Percentiles rank a stretch among this genome's conserved stretches.
Evolutionary conservation across 2,113 vertebrate species (phyloP).

Genomic region (Polypterus bichir): DNA sequence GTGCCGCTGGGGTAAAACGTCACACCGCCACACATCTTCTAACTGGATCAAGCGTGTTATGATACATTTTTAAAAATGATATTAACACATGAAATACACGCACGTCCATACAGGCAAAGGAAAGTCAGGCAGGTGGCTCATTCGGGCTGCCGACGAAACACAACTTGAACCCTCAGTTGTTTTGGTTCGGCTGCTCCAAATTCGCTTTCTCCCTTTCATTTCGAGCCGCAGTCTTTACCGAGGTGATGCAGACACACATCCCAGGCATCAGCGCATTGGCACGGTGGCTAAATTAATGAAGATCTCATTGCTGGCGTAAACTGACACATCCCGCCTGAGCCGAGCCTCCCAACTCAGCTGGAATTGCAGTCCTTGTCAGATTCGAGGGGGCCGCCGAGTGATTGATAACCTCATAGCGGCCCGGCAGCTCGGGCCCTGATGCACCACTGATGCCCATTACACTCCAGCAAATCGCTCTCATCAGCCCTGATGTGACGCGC

Average conservation of each 20-base stretch:
- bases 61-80: no score
- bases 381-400: conserved; percentile 14
- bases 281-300: conserved; percentile 21
- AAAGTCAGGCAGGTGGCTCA: no score
- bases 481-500: conserved; percentile 19
- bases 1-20: no score
- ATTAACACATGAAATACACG: no score
- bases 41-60: no score
- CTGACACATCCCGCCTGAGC: conserved; percentile 21
- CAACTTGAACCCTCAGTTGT: no score
- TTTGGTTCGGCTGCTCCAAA: no score
- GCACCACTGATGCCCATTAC: conserved; percentile 22
- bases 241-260: neutral
- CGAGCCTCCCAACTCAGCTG: conserved; percentile 15
- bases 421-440: conserved; percentile 19
- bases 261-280: neutral
- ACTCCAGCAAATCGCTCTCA: conserved; percentile 18
- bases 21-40: no score
- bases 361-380: conserved; percentile 16
- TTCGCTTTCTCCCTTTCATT: no score
- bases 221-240: no score
- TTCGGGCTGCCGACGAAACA: no score
- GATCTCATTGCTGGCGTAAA: conserved; percentile 19
- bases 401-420: conserved; percentile 19
- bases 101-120: no score